A percentile compares a stretch with the other conserved stretches of the same genome.
These are phyloP conservation scores for Tanytarsus gracilentus DNA, from an alignment of 2,888 invertebrate genomes.

Conservation along the genomic window DNA sequence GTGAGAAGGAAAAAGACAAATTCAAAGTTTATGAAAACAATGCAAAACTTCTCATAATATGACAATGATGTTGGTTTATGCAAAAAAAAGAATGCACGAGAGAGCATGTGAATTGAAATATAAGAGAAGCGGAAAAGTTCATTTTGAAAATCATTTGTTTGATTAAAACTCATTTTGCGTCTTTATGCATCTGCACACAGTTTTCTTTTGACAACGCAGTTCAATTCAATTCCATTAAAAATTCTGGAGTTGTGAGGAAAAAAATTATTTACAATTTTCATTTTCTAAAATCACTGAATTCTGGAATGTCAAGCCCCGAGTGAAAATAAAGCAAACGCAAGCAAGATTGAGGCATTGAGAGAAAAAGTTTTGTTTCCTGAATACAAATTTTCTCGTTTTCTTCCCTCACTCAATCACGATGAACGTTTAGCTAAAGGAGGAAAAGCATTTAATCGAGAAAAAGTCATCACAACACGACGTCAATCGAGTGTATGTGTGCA, in stretches of 20 bases:
- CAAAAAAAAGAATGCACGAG: too few relatives aligned
- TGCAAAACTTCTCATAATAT: too few relatives aligned
- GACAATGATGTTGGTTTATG: too few relatives aligned
- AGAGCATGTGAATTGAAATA: too few relatives aligned
- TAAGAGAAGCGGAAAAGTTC: too few relatives aligned
- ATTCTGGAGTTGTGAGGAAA: too few relatives aligned
- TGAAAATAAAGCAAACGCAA: slow-evolving; percentile 26
- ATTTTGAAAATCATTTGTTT: slow-evolving; percentile 26
- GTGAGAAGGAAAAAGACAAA: neutral
- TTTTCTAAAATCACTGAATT: too few relatives aligned
- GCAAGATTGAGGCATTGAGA: slow-evolving; percentile 4
- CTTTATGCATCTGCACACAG: slow-evolving; percentile 10
- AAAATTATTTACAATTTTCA: too few relatives aligned
- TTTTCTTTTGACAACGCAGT: neutral
- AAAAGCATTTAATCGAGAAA: slow-evolving; percentile 3
- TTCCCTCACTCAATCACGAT: too few relatives aligned
- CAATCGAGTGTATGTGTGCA: slow-evolving; percentile 14
- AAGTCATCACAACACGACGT: slow-evolving; percentile 5
- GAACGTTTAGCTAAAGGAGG: too few relatives aligned
- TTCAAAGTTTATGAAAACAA: too few relatives aligned
- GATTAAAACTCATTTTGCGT: slow-evolving; percentile 24
- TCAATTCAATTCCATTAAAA: neutral
- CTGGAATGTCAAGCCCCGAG: too few relatives aligned
- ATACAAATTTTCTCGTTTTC: slow-evolving; percentile 20
- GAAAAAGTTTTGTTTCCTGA: slow-evolving; percentile 25